Evolutionary conservation across 2,797 vertebrate genomes (phyloP), one percentile per base, ranked within the genome.

Genomic region (Sebastes aleutianus): DNA sequence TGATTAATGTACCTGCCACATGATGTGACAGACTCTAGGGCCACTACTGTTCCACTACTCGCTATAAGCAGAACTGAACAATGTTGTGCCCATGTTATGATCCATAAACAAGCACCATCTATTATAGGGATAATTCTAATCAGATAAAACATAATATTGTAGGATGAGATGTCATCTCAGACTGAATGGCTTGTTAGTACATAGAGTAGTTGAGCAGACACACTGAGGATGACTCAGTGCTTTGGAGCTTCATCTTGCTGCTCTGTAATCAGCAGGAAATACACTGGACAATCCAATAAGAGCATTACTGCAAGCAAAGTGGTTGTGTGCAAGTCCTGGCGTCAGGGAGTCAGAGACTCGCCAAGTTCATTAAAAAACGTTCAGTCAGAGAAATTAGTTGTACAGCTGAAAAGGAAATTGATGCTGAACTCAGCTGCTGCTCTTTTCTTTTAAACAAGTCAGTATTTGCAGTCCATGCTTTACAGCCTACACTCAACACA

Each of bases 291-390:
- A 76, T 84, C 83, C 88, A 89, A 73, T 79, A 85, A 76, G 78
- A 79, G 78, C 80, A 62, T 85, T 76, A 67, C 74, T 82, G 85
- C 76, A 56, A 76, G 81, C 58, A 1, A 32, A 83, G 88, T 64
- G 81, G 12, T 11, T 72, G 59, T 68, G 62, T 16, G 24, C 2
- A 2, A 24, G 24, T 24, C 24, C 24, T 24, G 24, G 24, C 24
- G 24, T 24, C 24, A 24, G 24, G 24, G 24, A 24, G 24, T 24
- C 2, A 58, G 12, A 80, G 73, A 59, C 64, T 67, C 54, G 82
- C 76, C 77, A 85, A 84, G 83, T 82, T 87, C 83, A 87, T 92
- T 91, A 89, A 86, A 85, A 87, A 82, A 66, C 57, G 20, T 78
- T 87, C 82, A 76, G 82, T 78, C 43, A 27, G 4, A 89, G 87